Base-by-base conservation (phyloP, 2,888 invertebrate species). In the Pseudoips prasinana region DNA sequence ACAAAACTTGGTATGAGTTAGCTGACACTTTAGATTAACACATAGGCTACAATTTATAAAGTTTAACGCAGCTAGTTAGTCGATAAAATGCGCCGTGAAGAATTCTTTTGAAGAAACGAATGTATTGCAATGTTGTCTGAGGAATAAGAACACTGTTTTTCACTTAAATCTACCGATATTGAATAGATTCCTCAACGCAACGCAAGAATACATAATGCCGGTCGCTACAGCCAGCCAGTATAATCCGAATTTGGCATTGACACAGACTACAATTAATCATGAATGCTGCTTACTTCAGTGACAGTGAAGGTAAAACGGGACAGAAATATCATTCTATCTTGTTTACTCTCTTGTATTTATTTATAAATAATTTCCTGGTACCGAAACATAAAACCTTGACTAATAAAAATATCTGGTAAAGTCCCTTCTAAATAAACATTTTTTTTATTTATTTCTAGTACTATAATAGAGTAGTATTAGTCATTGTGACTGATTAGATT, bases 321-420 rank as follows among this genome's bases (percentile, higher is more conserved):
- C 26, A 28, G 22, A 32, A 10, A 14, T 50, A 49, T 29, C 7
- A 26, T 33, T 37, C 22, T 36, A 26, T 40, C 22, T 32, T 33
- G 29, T 10, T 34, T 22, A 10, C 22, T 10, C 10, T 22, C 27
- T 40, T 19, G 25, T 32, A 27, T 20, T 33, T 43, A 35, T 36
- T 28, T 11, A 29, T 38, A 38, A 32, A 34, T 46, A 42, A 39
- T 43, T 40, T 43, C 28, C 54, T 53, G 38, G 33, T 40, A 46
- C 22, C 34, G 18, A 33, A 45, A 33, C 23, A n/a, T n/a, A 24
- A 36, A 45, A 41, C 48, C 48, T 52, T 52, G 40, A 41, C 25
- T 29, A 18, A 27, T 27, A 10, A 38, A 20, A 20, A n/a, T 18
- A 18, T 18, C 6, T 18, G n/a, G 7, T 14, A 7, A 20, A n/a